Percentiles rank a stretch among this genome's conserved stretches.
These are phyloP conservation scores for Felis chaus DNA, from an alignment of 2,113 vertebrate species.

Conservation along the genomic window DNA sequence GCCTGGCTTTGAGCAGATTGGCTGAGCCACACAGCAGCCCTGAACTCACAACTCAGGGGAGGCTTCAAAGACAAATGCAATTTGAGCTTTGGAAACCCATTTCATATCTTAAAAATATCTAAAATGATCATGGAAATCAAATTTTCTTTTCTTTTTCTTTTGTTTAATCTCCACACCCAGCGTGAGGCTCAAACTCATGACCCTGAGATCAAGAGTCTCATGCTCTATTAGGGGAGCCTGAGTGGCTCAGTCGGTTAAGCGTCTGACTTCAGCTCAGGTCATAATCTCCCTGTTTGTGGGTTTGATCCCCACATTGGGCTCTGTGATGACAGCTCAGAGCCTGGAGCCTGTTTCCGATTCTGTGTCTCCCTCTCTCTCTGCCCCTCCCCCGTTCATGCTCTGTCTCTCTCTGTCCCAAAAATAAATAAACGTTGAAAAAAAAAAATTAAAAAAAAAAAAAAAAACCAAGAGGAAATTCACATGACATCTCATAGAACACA, in stretches of 20 bases:
- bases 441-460: not conserved
- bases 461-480: not conserved
- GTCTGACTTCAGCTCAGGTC: too few relatives aligned
- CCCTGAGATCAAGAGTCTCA: not conserved
- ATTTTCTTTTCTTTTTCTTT: not conserved
- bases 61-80: not conserved
- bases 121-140: not conserved
- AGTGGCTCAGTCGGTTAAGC: too few relatives aligned
- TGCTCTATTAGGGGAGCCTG: not conserved
- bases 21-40: not conserved
- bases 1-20: not conserved
- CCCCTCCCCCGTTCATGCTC: too few relatives aligned
- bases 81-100: not conserved
- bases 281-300: too few relatives aligned
- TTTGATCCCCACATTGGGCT: too few relatives aligned
- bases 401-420: too few relatives aligned
- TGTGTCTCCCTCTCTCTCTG: too few relatives aligned
- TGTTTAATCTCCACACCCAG: not conserved
- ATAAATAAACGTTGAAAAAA: too few relatives aligned
- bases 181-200: not conserved
- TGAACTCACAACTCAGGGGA: not conserved
- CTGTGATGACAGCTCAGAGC: too few relatives aligned
- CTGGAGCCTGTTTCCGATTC: too few relatives aligned
- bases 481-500: not conserved
- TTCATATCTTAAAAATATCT: not conserved